Percentiles rank a stretch among this genome's conserved stretches.
phyloP scores from a whole-genome alignment of 2,113 vertebrate species.

The Spea bombifrons region DNA sequence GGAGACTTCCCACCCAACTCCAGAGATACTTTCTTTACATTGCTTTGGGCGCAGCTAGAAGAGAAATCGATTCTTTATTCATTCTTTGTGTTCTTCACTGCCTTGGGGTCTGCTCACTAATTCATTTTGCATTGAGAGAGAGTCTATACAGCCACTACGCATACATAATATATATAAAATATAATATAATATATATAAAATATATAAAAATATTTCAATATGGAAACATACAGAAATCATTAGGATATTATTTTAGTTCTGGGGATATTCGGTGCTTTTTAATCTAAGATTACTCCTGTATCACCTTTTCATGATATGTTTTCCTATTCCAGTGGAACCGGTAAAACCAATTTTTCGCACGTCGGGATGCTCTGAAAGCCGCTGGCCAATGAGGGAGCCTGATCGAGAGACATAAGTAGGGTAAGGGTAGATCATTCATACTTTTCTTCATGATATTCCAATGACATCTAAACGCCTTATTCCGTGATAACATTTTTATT shows the following conservation, averaged over 20 bases:
- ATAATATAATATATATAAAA: too few relatives aligned
- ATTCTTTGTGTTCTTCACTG: too few relatives aligned
- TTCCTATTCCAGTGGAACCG: constrained; percentile 81
- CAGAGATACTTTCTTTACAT: constrained; percentile 85
- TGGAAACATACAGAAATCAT: too few relatives aligned
- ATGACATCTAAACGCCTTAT: too few relatives aligned
- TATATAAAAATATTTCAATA: too few relatives aligned
- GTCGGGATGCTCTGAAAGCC: constrained; percentile 78
- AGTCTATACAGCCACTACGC: too few relatives aligned
- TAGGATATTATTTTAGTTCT: too few relatives aligned
- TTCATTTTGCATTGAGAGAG: too few relatives aligned
- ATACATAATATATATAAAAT: too few relatives aligned
- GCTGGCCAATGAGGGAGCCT: constrained; percentile 78
- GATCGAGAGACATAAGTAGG: background rate
- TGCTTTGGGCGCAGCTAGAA: constrained; percentile 77
- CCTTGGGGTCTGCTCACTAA: too few relatives aligned
- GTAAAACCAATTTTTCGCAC: constrained; percentile 87
- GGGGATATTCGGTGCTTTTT: too few relatives aligned
- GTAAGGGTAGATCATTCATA: background rate
- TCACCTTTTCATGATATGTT: constrained; percentile 89
- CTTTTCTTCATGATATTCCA: background rate
- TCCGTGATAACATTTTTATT: too few relatives aligned
- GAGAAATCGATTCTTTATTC: background rate
- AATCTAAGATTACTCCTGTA: background rate
- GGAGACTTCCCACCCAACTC: constrained; percentile 87